A percentile compares a stretch with the other conserved stretches of the same genome.
Conservation (phyloP, 2,113 vertebrate species). For the Corapipo altera region DNA sequence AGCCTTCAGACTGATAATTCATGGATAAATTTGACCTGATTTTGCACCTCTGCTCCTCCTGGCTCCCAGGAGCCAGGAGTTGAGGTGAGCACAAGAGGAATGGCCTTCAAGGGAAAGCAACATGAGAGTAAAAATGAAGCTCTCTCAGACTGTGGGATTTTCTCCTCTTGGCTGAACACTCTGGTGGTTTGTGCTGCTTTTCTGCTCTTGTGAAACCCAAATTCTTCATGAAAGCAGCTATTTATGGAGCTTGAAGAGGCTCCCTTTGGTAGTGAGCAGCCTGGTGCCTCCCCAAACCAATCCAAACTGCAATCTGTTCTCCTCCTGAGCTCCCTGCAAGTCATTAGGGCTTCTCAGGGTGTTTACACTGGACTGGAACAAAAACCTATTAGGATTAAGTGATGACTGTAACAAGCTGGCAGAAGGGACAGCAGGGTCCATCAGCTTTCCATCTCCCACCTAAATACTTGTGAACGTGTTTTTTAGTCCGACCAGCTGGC, state of each 20-base stretch:
- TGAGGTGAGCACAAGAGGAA: background rate
- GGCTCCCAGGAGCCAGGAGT: background rate
- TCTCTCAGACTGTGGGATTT: background rate
- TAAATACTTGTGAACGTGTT: background rate
- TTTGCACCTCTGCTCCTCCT: background rate
- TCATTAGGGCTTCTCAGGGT: background rate
- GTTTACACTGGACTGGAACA: background rate
- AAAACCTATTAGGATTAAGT: background rate
- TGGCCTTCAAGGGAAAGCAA: background rate
- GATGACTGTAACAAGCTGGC: background rate
- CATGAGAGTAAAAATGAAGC: background rate
- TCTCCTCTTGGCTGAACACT: background rate
- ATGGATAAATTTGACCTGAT: background rate
- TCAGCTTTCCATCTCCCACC: background rate
- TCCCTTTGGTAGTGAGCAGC: background rate
- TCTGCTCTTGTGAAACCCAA: background rate
- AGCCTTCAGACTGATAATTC: background rate
- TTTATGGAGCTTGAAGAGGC: background rate
- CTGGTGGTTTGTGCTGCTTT: background rate
- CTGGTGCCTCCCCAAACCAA: background rate
- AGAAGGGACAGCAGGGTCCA: background rate
- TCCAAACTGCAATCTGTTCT: background rate
- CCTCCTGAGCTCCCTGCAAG: background rate
- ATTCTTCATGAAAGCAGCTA: background rate
- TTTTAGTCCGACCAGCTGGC: background rate